Percentiles rank a stretch among this genome's conserved stretches.
phyloP scores from a whole-genome alignment of 2,113 vertebrate species.

The Dasypus novemcinctus region DNA sequence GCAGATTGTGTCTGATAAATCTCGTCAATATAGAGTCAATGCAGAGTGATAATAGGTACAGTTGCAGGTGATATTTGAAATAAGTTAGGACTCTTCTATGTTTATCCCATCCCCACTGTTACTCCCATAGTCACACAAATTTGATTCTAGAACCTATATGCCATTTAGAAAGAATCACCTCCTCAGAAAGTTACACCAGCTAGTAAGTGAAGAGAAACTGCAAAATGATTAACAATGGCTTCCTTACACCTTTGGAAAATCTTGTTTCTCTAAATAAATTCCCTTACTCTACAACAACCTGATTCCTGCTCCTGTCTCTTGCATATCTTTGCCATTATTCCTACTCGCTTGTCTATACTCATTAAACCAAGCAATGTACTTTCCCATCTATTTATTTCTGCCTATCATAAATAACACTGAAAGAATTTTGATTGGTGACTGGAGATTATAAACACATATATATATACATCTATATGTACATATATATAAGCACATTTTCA shows the following conservation, averaged over 20 bases:
- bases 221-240: background rate
- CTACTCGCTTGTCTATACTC: background rate
- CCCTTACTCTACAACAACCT: background rate
- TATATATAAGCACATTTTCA: background rate
- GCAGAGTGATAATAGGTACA: background rate
- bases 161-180: background rate
- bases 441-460: too few species aligned
- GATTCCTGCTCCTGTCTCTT: background rate
- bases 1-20: conserved; percentile 30
- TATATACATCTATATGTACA: background rate
- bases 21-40: background rate
- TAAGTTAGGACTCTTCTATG: background rate
- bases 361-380: background rate
- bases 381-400: conserved; percentile 5
- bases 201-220: background rate
- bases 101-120: background rate
- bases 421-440: background rate
- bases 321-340: background rate
- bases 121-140: background rate
- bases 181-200: background rate
- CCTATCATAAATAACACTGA: background rate
- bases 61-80: conserved; percentile 22
- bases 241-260: background rate
- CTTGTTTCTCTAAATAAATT: background rate
- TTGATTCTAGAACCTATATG: background rate